Base-by-base conservation (phyloP, 1,140 invertebrate genomes). In the Holotrichia oblita region DNA sequence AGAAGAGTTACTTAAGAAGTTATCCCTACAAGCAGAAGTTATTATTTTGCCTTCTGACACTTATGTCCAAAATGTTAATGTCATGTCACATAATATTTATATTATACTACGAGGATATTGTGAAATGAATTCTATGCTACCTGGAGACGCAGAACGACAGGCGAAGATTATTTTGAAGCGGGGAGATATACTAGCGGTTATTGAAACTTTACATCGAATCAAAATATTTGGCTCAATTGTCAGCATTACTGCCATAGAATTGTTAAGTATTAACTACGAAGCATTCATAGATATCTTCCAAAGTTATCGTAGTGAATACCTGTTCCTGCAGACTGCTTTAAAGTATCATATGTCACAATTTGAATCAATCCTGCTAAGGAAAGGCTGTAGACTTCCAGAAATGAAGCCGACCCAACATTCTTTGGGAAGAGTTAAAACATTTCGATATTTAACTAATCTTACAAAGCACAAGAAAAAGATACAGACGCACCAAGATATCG, bases 171-270 rank as follows among this genome's bases (percentile, higher is more conserved):
- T 77, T 40, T 24, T 78, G 6, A 78, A 72, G 40, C 8, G 42
- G 3, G 80, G 80, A 8, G 77, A 41, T 44, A 76, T 79, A 22
- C 80, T 81, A 40, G 78, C 80, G 0, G 12, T 77, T 34, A 73
- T 81, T 9, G 80, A 81, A 78, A 74, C 77, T 9, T 24, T 81
- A n/a, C 80, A 81, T 42, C 3, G 40, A 40, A 72, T 81, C 6
- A 77, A 59, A 42, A 55, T 73, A 9, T 81, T 81, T 73, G 40
- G 79, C 9, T 78, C 24, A 41, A 77, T 80, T 9, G 42, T 34
- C 2, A 64, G 76, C 12, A n/a, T 80, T n/a, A 81, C 80, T 1
- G 77, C 79, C n/a, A 77, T 80, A 27, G 80, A 81, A 12, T 22
- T 73, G 6, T 40, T 81, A 34, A 40, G 55, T 10, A 78, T 81